These are phyloP conservation scores for Arbacia lixula DNA, from an alignment of 53 echinoderm and acorn worm species.

Conservation along the genomic window DNA sequence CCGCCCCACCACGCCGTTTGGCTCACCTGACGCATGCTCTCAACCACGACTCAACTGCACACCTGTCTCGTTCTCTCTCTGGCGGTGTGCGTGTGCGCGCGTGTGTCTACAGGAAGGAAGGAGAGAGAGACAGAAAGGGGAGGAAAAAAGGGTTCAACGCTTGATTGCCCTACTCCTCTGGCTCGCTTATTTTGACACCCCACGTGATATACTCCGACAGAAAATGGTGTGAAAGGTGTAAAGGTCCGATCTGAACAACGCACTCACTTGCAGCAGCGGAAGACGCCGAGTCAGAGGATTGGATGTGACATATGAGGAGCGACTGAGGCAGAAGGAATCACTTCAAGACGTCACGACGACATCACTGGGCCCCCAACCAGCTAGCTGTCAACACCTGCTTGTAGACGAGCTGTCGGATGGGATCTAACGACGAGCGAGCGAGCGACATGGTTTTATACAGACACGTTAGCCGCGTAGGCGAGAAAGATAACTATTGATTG, in stretches of 20 bases:
- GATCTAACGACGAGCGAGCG: background rate
- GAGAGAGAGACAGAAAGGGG: too few relatives aligned
- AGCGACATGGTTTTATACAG: constrained; percentile 36
- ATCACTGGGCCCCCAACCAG: constrained; percentile 6
- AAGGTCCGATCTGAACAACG: too few relatives aligned
- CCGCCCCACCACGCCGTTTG: constrained; percentile 20
- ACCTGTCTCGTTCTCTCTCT: too few relatives aligned
- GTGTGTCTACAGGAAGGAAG: background rate
- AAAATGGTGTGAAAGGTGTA: too few relatives aligned
- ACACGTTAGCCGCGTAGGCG: constrained; percentile 20
- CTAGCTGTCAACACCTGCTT: constrained; percentile 20
- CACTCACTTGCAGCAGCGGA: too few relatives aligned
- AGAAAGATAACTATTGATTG: constrained; percentile 13
- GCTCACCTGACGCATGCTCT: constrained; percentile 32
- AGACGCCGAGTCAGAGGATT: too few relatives aligned
- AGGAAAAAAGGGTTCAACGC: background rate
- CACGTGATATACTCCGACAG: constrained; percentile 14
- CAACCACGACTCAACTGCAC: too few relatives aligned
- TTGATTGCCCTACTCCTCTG: constrained; percentile 8
- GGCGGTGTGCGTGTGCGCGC: too few relatives aligned
- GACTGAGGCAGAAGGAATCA: too few relatives aligned
- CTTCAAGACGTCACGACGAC: too few relatives aligned
- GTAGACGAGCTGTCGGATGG: background rate
- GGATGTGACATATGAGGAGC: too few relatives aligned
- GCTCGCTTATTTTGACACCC: background rate